Evolutionary conservation across 2,113 vertebrate genomes (phyloP).

Genomic region (Cynocephalus volans): DNA sequence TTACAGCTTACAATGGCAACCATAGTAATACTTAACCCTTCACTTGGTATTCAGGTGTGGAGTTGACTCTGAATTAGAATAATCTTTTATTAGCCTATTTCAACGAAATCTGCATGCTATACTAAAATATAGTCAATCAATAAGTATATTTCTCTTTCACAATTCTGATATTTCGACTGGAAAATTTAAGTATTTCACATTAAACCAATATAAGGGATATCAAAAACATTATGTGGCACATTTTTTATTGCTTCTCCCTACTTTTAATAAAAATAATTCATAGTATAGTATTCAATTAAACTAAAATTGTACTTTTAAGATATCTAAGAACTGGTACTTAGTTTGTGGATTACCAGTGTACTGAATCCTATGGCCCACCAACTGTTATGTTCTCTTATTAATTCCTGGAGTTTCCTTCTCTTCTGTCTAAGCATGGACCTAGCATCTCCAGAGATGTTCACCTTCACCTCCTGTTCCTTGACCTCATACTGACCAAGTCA

Average conservation of each 20-base stretch:
- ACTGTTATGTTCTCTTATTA: neutral
- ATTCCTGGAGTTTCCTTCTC: neutral
- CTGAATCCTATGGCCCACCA: neutral
- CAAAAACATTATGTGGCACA: neutral
- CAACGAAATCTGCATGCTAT: slow-evolving; percentile 57
- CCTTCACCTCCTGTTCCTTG: neutral
- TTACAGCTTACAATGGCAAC: neutral
- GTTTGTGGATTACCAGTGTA: neutral
- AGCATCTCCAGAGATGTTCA: neutral
- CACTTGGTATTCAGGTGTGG: neutral
- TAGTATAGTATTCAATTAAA: slow-evolving; percentile 13
- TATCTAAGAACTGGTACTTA: neutral
- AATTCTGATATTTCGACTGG: slow-evolving; percentile 5
- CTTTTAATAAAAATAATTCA: slow-evolving; percentile 59
- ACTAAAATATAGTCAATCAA: slow-evolving; percentile 52
- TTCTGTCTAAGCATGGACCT: neutral
- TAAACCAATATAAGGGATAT: slow-evolving; percentile 38
- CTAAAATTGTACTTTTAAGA: neutral
- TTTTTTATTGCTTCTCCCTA: slow-evolving; percentile 22
- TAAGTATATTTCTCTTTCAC: slow-evolving; percentile 28
- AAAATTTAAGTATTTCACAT: slow-evolving; percentile 60
- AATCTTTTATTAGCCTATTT: slow-evolving; percentile 52
- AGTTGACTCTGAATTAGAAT: slow-evolving; percentile 30
- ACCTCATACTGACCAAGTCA: neutral
- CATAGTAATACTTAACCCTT: neutral